phyloP scores from a whole-genome alignment of 2,113 vertebrate genomes.

The Lasiurus cinereus region DNA sequence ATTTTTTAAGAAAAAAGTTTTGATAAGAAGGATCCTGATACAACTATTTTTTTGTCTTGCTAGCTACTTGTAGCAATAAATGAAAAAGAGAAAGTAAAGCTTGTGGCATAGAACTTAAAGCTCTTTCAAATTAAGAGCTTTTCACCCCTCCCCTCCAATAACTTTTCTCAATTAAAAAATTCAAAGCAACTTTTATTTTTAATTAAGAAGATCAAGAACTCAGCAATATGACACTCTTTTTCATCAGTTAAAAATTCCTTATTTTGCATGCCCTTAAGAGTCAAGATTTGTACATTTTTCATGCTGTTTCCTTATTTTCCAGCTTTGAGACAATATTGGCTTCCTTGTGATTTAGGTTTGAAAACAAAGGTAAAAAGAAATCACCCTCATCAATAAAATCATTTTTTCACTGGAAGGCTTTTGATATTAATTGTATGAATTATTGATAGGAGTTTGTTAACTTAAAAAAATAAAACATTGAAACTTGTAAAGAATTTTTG shows the following conservation, averaged over 20 bases:
- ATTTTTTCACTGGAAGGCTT: not conserved
- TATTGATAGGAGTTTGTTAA: not conserved
- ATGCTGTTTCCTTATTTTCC: not conserved
- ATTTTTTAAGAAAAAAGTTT: not conserved
- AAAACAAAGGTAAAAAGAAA: constrained; percentile 7
- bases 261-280: not conserved
- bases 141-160: not conserved
- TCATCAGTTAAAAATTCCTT: not conserved
- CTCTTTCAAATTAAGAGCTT: not conserved
- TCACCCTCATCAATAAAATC: not conserved
- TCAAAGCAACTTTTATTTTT: constrained; percentile 8
- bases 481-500: too few species aligned
- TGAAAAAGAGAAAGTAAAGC: not conserved
- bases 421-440: constrained; percentile 42
- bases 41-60: not conserved
- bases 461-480: too few species aligned
- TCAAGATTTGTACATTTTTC: not conserved
- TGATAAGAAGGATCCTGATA: not conserved
- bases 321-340: not conserved
- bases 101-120: not conserved
- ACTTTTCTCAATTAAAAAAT: constrained; percentile 16
- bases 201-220: constrained; percentile 15
- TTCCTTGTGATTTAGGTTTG: not conserved
- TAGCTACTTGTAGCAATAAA: not conserved
- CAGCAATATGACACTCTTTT: not conserved